phyloP scores from a whole-genome alignment of 35 echinoderm and acorn worm genomes.

The Ophiothrix spiculata region DNA sequence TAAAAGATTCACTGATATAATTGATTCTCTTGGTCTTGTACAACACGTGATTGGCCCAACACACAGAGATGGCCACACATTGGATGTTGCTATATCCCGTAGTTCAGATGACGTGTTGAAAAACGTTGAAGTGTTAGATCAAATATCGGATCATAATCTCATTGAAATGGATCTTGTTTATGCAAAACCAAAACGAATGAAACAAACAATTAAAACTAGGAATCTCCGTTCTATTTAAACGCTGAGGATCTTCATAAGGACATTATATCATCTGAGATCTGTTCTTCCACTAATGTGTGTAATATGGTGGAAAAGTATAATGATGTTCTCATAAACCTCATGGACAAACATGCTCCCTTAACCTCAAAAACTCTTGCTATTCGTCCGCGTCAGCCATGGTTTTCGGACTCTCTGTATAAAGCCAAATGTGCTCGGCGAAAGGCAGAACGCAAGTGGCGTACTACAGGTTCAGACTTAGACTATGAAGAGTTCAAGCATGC shows the following conservation, averaged over 20 bases:
- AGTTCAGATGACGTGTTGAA: neutral
- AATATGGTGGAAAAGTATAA: constrained; percentile 7
- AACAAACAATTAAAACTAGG: too few species aligned
- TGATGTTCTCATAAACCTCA: neutral
- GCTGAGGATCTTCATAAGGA: too few species aligned
- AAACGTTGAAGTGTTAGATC: neutral
- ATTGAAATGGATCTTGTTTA: too few species aligned
- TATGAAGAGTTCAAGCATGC: constrained; percentile 15
- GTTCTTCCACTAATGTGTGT: neutral
- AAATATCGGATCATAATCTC: constrained; percentile 19
- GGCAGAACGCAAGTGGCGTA: constrained; percentile 16
- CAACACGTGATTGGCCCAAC: neutral
- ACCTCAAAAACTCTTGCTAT: neutral
- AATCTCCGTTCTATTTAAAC: too few species aligned
- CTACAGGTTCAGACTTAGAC: neutral
- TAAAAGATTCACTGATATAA: constrained; percentile 9
- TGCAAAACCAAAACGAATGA: too few species aligned
- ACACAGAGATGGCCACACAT: neutral
- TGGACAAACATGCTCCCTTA: constrained; percentile 22
- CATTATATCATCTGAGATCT: too few species aligned
- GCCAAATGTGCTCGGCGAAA: constrained; percentile 14
- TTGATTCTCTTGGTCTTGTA: neutral
- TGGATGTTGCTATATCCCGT: neutral
- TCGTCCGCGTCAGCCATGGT: constrained; percentile 22
- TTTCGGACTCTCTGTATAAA: neutral